phyloP scores from a whole-genome alignment of 2,113 vertebrate genomes.

The Motacilla tschutschensis region DNA sequence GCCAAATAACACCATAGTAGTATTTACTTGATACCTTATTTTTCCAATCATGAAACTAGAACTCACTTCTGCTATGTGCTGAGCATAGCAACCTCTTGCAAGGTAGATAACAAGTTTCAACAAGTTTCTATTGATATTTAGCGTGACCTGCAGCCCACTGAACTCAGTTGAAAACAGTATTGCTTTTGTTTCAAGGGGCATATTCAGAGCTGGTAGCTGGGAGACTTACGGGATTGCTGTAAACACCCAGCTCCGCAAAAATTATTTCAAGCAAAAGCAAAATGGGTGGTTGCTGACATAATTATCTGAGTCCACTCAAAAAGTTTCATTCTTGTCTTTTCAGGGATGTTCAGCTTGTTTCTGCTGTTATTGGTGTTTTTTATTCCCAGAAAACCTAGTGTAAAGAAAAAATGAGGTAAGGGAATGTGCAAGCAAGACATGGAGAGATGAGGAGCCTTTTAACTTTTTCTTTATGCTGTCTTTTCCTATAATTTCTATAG shows the following conservation, averaged over 20 bases:
- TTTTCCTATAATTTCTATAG: background rate
- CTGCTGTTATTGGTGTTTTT: background rate
- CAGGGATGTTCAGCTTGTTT: background rate
- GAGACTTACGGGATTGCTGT: background rate
- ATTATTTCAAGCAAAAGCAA: background rate
- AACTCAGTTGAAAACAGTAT: background rate
- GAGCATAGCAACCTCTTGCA: background rate
- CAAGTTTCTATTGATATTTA: background rate
- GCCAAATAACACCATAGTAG: background rate
- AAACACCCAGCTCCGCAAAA: background rate
- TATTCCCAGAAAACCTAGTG: background rate
- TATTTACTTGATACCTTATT: background rate
- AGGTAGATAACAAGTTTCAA: background rate
- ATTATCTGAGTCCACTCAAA: background rate
- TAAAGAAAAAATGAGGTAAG: accelerated
- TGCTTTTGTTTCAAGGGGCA: background rate
- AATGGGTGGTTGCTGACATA: background rate
- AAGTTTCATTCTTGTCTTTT: background rate
- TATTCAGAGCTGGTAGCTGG: background rate
- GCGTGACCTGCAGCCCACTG: background rate
- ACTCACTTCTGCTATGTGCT: background rate
- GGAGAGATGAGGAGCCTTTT: accelerated
- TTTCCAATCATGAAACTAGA: background rate
- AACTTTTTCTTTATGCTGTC: background rate
- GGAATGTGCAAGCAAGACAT: accelerated